These are phyloP conservation scores for Thalassaphorura encarpata DNA, from an alignment of 1,140 invertebrate genomes.

Conservation along the genomic window DNA sequence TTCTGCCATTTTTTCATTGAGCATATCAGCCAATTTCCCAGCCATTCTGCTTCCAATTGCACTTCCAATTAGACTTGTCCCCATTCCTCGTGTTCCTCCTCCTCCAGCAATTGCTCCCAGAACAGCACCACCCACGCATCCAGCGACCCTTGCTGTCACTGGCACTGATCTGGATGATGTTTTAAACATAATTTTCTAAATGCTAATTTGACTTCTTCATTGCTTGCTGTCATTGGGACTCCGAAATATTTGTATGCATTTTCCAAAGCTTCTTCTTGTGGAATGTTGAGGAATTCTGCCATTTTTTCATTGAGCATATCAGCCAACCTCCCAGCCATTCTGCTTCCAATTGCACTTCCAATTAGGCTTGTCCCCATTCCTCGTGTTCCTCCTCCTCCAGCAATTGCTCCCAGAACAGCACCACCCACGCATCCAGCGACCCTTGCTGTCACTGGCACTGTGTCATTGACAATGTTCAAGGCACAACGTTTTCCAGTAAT, in stretches of 20 bases:
- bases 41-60: not conserved
- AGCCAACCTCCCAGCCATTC: not conserved
- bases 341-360: not conserved
- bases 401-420: not conserved
- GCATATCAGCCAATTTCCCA: not conserved
- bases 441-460: not conserved
- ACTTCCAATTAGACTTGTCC: conserved; percentile 7
- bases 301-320: not conserved
- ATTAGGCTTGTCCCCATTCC: conserved; percentile 4
- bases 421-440: conserved; percentile 2
- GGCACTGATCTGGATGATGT: conserved; percentile 11
- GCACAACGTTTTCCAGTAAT: conserved; percentile 12
- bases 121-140: conserved; percentile 3
- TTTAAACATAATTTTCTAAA: conserved; percentile 5
- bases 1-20: conserved; percentile 1
- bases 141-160: not conserved
- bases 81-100: not conserved
- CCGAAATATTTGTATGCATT: conserved; percentile 15
- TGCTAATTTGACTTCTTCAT: conserved; percentile 7
- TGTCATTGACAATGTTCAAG: conserved; percentile 2
- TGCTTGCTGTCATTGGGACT: not conserved
- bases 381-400: not conserved
- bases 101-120: not conserved
- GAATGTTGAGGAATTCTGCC: conserved; percentile 7
- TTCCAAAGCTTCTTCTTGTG: conserved; percentile 10